These are phyloP conservation scores for Cyprinus carpio DNA, from an alignment of 2,113 vertebrate species.

Conservation along the genomic window DNA sequence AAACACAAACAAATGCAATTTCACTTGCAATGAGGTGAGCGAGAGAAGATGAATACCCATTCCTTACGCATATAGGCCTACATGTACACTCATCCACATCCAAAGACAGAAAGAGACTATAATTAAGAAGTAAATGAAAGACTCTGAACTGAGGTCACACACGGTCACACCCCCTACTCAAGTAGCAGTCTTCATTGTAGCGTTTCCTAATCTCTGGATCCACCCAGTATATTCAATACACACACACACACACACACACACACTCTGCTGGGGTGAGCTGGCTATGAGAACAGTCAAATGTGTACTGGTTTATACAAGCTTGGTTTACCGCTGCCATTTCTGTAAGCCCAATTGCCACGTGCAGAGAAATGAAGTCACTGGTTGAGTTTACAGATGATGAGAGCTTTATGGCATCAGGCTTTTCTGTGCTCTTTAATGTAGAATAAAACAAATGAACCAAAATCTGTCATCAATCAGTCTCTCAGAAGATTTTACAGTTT, in stretches of 20 bases:
- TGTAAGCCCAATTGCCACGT: conserved; percentile 15
- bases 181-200: conserved; percentile 11
- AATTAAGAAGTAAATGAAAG: conserved; percentile 24
- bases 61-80: neutral
- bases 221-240: neutral
- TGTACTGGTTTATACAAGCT: conserved; percentile 14
- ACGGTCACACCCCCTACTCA: conserved; percentile 17
- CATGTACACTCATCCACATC: conserved; percentile 3
- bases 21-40: neutral
- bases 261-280: conserved; percentile 14
- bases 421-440: conserved; percentile 31
- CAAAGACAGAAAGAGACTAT: conserved; percentile 18
- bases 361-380: conserved; percentile 23
- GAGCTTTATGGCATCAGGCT: conserved; percentile 19
- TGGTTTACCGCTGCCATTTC: conserved; percentile 19
- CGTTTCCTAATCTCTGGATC: conserved; percentile 16
- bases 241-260: neutral
- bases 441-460: neutral
- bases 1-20: neutral
- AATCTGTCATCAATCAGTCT: conserved; percentile 28
- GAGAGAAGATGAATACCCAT: neutral
- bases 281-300: conserved; percentile 3
- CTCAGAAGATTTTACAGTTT: neutral
- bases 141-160: conserved; percentile 13
- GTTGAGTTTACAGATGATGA: conserved; percentile 8